A percentile compares a stretch with the other conserved stretches of the same genome.
Conservation (phyloP, 92 coral and sea anemone species). For the Palythoa caribaeorum region DNA sequence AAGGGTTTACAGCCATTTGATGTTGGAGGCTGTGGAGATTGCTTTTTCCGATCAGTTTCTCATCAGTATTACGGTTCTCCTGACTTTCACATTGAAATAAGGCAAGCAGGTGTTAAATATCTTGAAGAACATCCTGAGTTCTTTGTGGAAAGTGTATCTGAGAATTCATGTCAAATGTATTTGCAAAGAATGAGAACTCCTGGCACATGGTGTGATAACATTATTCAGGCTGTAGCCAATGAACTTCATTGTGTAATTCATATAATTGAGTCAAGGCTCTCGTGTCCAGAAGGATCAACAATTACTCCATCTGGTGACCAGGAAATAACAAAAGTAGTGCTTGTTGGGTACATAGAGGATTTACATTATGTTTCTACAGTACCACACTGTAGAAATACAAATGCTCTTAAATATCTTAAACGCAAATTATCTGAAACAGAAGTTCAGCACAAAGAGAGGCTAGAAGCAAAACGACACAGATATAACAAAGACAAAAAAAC, state of each 20-base stretch:
- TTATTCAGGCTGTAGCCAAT: slow-evolving; percentile 33
- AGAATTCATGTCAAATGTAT: slow-evolving; percentile 15
- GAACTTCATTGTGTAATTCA: slow-evolving; percentile 34
- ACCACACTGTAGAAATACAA: slow-evolving; percentile 1
- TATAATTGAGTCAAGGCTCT: slow-evolving; percentile 51
- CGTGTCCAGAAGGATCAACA: slow-evolving; percentile 46
- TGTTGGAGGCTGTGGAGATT: slow-evolving; percentile 62
- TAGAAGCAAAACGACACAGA: slow-evolving; percentile 15
- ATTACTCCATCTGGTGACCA: slow-evolving; percentile 43
- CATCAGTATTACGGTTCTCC: slow-evolving; percentile 28
- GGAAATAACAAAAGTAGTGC: slow-evolving; percentile 25
- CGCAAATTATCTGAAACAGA: slow-evolving; percentile 17
- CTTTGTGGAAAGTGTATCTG: slow-evolving; percentile 29
- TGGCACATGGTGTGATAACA: slow-evolving; percentile 31
- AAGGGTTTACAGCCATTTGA: slow-evolving; percentile 33
- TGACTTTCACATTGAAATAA: slow-evolving; percentile 19
- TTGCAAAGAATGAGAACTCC: slow-evolving; percentile 11
- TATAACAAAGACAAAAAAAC: background rate
- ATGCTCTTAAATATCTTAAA: slow-evolving; percentile 26
- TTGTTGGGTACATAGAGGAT: slow-evolving; percentile 51
- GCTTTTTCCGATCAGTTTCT: slow-evolving; percentile 55
- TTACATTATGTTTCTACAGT: slow-evolving; percentile 48
- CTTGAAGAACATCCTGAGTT: slow-evolving; percentile 32
- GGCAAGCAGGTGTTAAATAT: slow-evolving; percentile 34
- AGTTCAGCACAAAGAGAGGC: slow-evolving; percentile 12